Percentiles rank a stretch among this genome's conserved stretches.
phyloP scores from a whole-genome alignment of 2,113 vertebrate genomes.

The Plestiodon gilberti region DNA sequence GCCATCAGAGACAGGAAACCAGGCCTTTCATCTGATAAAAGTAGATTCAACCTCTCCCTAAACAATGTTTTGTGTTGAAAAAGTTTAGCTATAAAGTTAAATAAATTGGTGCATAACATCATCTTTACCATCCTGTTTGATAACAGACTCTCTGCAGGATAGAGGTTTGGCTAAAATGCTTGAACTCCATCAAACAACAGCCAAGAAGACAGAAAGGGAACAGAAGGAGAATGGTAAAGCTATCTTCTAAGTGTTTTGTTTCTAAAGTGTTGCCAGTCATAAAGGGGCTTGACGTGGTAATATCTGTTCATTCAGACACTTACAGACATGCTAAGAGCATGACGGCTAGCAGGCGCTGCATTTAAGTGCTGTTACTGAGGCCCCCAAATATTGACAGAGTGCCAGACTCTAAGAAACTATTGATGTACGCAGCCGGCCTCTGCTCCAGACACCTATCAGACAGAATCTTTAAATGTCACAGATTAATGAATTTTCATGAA shows the following conservation, averaged over 20 bases:
- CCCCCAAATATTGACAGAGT: conserved; percentile 84
- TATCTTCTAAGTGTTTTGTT: conserved; percentile 70
- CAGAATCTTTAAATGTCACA: conserved; percentile 85
- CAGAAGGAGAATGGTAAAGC: conserved; percentile 59
- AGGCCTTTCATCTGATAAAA: conserved; percentile 62
- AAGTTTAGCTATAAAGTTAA: conserved; percentile 50
- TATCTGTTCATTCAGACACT: conserved; percentile 71
- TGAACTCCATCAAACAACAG: conserved; percentile 75
- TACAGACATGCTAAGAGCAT: conserved; percentile 71
- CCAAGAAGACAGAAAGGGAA: conserved; percentile 65
- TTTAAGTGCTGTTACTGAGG: conserved; percentile 77
- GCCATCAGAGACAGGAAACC: conserved; percentile 58
- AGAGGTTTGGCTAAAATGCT: conserved; percentile 70
- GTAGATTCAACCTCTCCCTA: conserved; percentile 55
- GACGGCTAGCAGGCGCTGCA: conserved; percentile 74
- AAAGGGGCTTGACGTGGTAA: conserved; percentile 75
- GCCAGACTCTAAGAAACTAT: conserved; percentile 82
- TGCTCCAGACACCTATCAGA: conserved; percentile 84
- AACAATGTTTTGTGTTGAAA: conserved; percentile 55
- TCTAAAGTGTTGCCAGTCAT: conserved; percentile 74
- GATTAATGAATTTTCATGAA: conserved; percentile 88
- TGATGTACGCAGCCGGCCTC: conserved; percentile 79
- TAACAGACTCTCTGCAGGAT: conserved; percentile 54
- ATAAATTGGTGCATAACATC: conserved; percentile 55
- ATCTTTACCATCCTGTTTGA: conserved; percentile 66